phyloP scores from a whole-genome alignment of 2,113 vertebrate genomes.

The Ranitomeya variabilis region DNA sequence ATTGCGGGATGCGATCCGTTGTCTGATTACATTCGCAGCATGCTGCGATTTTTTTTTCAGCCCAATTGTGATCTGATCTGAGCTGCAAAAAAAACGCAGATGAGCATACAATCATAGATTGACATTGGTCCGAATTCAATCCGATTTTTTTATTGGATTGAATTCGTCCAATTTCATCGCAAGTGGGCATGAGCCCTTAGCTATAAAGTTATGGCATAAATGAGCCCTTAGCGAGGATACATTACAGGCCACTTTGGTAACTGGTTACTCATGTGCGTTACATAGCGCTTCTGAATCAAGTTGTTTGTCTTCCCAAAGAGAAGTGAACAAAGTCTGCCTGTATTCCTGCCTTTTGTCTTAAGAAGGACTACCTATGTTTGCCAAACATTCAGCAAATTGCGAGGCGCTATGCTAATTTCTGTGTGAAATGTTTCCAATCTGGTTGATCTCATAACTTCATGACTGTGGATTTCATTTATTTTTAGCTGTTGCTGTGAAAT shows the following conservation, averaged over 20 bases:
- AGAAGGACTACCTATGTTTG: neutral
- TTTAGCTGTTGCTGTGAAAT: neutral
- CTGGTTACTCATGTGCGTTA: conserved; percentile 31
- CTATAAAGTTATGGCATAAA: conserved; percentile 17
- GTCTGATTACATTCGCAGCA: no score
- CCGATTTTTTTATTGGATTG: no score
- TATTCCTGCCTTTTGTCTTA: conserved; percentile 39
- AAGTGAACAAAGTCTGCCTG: conserved; percentile 28
- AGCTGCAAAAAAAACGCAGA: no score
- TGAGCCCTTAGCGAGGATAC: conserved; percentile 19
- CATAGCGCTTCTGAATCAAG: conserved; percentile 39
- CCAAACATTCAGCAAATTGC: conserved; percentile 9
- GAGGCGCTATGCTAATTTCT: neutral
- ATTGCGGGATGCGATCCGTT: no score
- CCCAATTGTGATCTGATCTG: no score
- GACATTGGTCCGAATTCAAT: no score
- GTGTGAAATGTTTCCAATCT: neutral
- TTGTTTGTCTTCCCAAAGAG: conserved; percentile 19
- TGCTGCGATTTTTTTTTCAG: no score
- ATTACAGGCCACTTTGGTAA: conserved; percentile 31
- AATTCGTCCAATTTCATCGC: no score
- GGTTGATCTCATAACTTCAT: conserved; percentile 1
- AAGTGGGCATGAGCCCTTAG: neutral
- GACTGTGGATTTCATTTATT: neutral
- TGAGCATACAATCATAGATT: no score